Conservation (phyloP, 1,140 invertebrate genomes). For the Micrasema minimum region DNA sequence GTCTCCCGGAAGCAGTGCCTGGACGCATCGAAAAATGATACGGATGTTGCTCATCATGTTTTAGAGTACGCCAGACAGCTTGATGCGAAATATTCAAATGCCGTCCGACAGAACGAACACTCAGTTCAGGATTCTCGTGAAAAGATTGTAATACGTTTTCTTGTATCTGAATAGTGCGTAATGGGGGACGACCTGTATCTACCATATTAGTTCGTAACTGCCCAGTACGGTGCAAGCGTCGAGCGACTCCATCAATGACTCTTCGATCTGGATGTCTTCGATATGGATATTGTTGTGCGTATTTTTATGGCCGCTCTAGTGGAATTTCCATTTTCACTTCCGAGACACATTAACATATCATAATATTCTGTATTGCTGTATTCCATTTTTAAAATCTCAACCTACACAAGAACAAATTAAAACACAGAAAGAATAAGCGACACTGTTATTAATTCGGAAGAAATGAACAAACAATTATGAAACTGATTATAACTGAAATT, state of each 20-base stretch:
- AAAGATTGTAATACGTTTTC: not conserved
- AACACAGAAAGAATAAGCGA: no score
- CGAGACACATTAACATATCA: not conserved
- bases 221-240: not conserved
- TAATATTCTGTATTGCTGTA: not conserved
- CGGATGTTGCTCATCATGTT: not conserved
- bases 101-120: not conserved
- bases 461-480: no score
- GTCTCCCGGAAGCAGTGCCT: not conserved
- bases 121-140: not conserved
- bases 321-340: not conserved
- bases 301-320: not conserved
- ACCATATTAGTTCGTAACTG: not conserved
- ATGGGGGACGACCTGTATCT: not conserved
- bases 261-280: not conserved
- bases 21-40: not conserved
- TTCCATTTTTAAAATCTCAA: no score
- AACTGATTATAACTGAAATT: no score
- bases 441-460: no score
- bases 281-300: no score
- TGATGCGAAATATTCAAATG: not conserved
- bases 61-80: not conserved
- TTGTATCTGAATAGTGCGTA: no score
- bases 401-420: no score
- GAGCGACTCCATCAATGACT: not conserved